Evolutionary conservation across 1,140 invertebrate species (phyloP).

Genomic region (Drosophila baimaii): DNA sequence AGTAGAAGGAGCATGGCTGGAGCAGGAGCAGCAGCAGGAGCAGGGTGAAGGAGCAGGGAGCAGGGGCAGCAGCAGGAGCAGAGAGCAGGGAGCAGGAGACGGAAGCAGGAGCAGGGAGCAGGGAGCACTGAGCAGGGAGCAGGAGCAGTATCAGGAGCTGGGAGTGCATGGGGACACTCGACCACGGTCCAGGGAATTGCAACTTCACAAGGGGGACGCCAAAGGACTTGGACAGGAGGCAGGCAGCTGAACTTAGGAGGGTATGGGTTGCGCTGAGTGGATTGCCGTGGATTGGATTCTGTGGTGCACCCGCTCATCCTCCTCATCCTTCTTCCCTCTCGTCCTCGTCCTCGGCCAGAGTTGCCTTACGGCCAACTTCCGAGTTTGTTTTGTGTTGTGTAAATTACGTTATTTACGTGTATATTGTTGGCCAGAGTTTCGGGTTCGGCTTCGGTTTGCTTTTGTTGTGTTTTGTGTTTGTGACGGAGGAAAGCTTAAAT

Average conservation of each 20-base stretch:
- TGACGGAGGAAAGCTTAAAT: slow-evolving; percentile 42
- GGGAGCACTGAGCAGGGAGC: neutral
- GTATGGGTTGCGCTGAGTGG: neutral
- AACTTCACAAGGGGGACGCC: slow-evolving; percentile 8
- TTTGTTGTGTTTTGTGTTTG: slow-evolving; percentile 46
- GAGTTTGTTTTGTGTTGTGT: slow-evolving; percentile 79
- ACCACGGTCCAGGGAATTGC: slow-evolving; percentile 67
- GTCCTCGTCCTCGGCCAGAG: slow-evolving; percentile 15
- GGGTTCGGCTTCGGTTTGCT: slow-evolving; percentile 22
- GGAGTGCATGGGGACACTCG: slow-evolving; percentile 47
- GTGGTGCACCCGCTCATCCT: slow-evolving; percentile 19
- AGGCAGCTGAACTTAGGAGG: neutral
- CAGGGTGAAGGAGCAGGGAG: neutral
- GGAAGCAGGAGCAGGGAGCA: neutral
- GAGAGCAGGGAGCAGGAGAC: neutral
- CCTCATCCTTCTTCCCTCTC: no score
- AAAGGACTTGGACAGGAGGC: neutral
- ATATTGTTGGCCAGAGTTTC: slow-evolving; percentile 60
- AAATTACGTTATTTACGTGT: slow-evolving; percentile 79
- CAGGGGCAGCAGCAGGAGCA: neutral
- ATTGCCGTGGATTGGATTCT: slow-evolving; percentile 41
- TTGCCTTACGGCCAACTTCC: slow-evolving; percentile 62
- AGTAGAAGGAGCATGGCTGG: neutral
- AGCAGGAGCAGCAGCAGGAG: neutral
- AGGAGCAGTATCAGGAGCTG: neutral